A percentile compares a stretch with the other conserved stretches of the same genome.
Evolutionary conservation across 2,113 vertebrate genomes (phyloP).

Genomic region (Bufo bufo): DNA sequence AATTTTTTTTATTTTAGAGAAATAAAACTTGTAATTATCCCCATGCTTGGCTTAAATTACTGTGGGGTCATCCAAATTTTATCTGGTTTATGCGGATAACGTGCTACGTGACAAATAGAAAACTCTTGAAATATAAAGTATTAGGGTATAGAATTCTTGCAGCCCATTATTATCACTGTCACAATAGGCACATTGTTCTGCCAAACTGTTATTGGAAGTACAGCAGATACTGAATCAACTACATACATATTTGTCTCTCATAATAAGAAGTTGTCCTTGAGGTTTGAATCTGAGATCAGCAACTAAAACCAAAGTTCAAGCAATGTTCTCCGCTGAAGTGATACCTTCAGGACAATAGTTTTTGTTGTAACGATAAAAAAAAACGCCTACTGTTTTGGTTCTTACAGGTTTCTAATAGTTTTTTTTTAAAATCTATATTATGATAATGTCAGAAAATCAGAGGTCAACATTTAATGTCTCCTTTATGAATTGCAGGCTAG

Average conservation of each 20-base stretch:
- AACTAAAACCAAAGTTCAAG: neutral
- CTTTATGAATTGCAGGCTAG: neutral
- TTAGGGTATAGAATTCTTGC: neutral
- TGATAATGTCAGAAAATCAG: neutral
- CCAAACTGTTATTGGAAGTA: neutral
- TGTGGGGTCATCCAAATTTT: conserved; percentile 35
- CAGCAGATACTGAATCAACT: neutral
- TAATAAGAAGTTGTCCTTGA: conserved; percentile 12
- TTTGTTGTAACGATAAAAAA: neutral
- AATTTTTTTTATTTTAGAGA: neutral
- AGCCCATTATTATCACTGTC: neutral
- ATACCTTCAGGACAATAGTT: neutral
- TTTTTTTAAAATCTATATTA: neutral
- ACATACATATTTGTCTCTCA: neutral
- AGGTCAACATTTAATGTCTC: neutral
- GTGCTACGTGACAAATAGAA: neutral
- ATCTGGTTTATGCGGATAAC: conserved; percentile 20
- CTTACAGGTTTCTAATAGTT: neutral
- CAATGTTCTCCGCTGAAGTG: neutral
- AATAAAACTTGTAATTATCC: conserved; percentile 31
- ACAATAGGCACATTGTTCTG: neutral
- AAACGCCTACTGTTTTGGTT: neutral
- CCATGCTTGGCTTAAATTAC: conserved; percentile 3
- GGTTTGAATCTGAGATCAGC: conserved; percentile 6
- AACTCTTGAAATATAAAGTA: neutral